Conservation (phyloP, 2,797 vertebrate species). For the Sebastes minor region DNA sequence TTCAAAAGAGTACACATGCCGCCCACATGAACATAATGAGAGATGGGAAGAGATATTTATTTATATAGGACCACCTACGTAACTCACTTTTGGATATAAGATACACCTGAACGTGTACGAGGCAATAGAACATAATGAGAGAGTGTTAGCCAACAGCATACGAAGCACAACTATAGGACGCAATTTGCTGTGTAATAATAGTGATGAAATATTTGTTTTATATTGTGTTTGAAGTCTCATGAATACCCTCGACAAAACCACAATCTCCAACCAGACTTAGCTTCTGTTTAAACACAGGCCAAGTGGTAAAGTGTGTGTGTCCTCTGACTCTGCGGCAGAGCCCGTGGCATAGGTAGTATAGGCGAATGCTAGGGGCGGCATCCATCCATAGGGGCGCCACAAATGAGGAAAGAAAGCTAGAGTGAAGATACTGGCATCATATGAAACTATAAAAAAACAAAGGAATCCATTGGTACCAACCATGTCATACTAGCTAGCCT, state of each 20-base stretch:
- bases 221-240: slow-evolving; percentile 16
- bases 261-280: not conserved
- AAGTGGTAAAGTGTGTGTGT: slow-evolving; percentile 12
- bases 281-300: slow-evolving; percentile 17
- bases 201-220: slow-evolving; percentile 23
- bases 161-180: not conserved
- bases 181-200: not conserved
- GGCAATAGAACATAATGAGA: slow-evolving; percentile 29
- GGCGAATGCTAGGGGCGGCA: not conserved
- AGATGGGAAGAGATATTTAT: slow-evolving; percentile 10
- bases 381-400: not conserved
- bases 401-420: not conserved
- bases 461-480: no score
- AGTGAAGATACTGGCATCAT: no score
- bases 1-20: not conserved
- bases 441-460: no score
- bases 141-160: not conserved
- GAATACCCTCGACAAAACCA: not conserved
- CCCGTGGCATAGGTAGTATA: not conserved
- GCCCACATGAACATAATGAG: slow-evolving; percentile 9
- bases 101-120: not conserved
- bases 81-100: slow-evolving; percentile 1
- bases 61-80: not conserved
- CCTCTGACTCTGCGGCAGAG: slow-evolving; percentile 3
- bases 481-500: no score